A percentile compares a stretch with the other conserved stretches of the same genome.
Evolutionary conservation across 1,140 invertebrate genomes (phyloP).

Genomic region (Drosophila pseudoananassae): DNA sequence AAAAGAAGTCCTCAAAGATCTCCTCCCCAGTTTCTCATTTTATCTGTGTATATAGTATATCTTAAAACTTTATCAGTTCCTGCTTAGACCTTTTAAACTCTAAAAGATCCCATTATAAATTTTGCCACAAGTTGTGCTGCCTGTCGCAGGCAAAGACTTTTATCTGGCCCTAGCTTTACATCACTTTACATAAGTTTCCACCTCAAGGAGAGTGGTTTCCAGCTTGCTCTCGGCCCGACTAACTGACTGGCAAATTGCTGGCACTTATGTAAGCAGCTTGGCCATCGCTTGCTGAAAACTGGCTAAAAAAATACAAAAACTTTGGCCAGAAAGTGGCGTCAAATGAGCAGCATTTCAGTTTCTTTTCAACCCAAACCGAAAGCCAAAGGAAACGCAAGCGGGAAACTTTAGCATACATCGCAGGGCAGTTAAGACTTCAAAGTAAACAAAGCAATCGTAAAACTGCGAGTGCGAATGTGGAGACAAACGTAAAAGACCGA

Average conservation of each 20-base stretch:
- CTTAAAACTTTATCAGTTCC: conserved; percentile 10
- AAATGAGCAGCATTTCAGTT: conserved; percentile 49
- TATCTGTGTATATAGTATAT: not conserved
- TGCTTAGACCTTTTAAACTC: conserved; percentile 18
- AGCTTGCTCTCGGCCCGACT: conserved; percentile 4
- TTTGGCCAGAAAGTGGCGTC: conserved; percentile 50
- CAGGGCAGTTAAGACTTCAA: conserved; percentile 60
- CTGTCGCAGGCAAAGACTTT: conserved; percentile 23
- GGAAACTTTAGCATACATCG: conserved; percentile 53
- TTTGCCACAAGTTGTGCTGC: conserved; percentile 14
- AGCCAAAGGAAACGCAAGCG: conserved; percentile 15
- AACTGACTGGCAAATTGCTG: conserved; percentile 54
- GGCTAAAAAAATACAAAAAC: conserved; percentile 29
- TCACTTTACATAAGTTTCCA: conserved; percentile 46
- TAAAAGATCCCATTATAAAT: conserved; percentile 35
- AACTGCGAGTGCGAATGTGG: conserved; percentile 34
- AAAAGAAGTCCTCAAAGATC: too few species aligned
- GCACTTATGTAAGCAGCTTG: conserved; percentile 47
- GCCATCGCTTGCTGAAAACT: conserved; percentile 25
- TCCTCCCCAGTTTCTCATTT: too few species aligned
- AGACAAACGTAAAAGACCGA: conserved; percentile 29
- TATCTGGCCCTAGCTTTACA: conserved; percentile 11
- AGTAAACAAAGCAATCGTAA: conserved; percentile 60
- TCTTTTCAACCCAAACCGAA: conserved; percentile 8
- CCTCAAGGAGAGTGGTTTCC: conserved; percentile 27